These are phyloP conservation scores for Trissolcus brochymenae DNA, from an alignment of 2,888 invertebrate genomes.

Conservation along the genomic window DNA sequence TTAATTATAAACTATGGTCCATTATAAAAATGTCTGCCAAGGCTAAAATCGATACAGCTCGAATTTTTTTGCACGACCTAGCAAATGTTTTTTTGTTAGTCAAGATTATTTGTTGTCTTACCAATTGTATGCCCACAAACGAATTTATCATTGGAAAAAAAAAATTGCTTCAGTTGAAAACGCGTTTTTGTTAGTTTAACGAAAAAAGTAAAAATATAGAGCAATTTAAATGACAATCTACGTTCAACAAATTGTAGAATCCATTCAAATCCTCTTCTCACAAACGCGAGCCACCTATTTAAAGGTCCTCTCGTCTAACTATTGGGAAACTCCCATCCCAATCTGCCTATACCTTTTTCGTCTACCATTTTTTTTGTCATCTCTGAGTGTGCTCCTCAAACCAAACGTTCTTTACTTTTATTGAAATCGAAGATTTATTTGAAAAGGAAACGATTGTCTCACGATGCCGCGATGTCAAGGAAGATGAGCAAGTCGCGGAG, in stretches of 20 bases:
- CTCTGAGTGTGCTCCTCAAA: background rate
- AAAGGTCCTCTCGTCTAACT: constrained; percentile 9
- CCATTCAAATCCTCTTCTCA: background rate
- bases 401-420: background rate
- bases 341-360: background rate
- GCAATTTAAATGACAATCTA: constrained; percentile 26
- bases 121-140: too few species aligned
- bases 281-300: constrained; percentile 10
- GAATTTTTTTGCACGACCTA: too few species aligned
- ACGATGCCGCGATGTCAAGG: constrained; percentile 21
- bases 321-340: constrained; percentile 10
- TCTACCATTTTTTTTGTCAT: background rate
- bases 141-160: too few species aligned
- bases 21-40: too few species aligned
- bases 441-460: background rate
- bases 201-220: background rate
- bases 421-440: background rate
- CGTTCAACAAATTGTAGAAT: constrained; percentile 15
- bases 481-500: constrained; percentile 33
- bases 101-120: too few species aligned
- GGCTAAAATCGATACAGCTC: too few species aligned
- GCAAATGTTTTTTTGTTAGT: too few species aligned
- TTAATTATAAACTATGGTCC: too few species aligned
- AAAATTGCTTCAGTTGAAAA: too few species aligned
- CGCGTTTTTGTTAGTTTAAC: too few species aligned